Evolutionary conservation across 2,113 vertebrate species (phyloP).

Genomic region (Austrofundulus limnaeus): DNA sequence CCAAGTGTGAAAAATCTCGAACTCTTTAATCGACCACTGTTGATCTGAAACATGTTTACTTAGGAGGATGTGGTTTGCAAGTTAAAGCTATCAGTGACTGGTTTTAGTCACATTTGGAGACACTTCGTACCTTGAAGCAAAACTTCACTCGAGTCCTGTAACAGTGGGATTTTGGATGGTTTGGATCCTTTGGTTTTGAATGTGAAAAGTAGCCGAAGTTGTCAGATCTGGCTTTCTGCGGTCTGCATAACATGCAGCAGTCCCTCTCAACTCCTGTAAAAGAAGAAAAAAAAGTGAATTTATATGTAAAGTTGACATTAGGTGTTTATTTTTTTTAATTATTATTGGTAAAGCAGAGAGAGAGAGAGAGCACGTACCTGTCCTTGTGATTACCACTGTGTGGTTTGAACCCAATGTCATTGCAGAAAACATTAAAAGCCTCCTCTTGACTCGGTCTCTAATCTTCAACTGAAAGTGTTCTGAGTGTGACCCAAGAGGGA

Average conservation of each 20-base stretch:
- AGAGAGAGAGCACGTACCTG: conserved; percentile 69
- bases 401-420: conserved; percentile 71
- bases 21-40: too few species aligned
- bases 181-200: conserved; percentile 49
- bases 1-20: background rate
- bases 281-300: background rate
- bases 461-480: conserved; percentile 44
- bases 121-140: conserved; percentile 67
- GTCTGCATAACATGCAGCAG: conserved; percentile 15
- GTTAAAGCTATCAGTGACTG: background rate
- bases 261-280: conserved; percentile 53
- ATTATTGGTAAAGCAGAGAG: too few species aligned
- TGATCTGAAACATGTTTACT: background rate
- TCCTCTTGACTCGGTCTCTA: conserved; percentile 40
- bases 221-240: conserved; percentile 35
- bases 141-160: conserved; percentile 55
- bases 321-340: background rate
- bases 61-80: conserved; percentile 3
- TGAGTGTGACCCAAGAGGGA: conserved; percentile 46
- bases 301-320: background rate
- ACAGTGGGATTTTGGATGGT: conserved; percentile 38
- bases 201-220: conserved; percentile 34
- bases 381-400: conserved; percentile 30
- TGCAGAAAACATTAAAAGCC: conserved; percentile 54
- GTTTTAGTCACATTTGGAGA: background rate